These are phyloP conservation scores for Phodopus roborovskii DNA, from an alignment of 2,113 vertebrate species.

Conservation along the genomic window DNA sequence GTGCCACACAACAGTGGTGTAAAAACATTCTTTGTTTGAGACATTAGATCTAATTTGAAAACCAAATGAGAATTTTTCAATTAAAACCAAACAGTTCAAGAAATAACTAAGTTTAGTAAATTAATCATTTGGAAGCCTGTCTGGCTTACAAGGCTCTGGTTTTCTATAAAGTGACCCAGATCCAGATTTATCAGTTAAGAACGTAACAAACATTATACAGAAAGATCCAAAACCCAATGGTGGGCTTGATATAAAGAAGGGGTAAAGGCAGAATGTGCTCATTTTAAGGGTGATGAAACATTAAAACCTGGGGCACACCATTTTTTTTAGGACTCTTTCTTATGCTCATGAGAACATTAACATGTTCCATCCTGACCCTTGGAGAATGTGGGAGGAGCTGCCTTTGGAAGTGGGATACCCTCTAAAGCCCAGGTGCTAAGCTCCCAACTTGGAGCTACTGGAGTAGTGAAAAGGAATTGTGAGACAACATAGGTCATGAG, in stretches of 20 bases:
- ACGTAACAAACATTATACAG: not conserved
- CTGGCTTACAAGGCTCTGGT: constrained; percentile 13
- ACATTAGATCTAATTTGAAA: constrained; percentile 23
- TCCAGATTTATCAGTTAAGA: not conserved
- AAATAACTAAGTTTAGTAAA: constrained; percentile 8
- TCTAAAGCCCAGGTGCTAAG: not conserved
- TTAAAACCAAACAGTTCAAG: not conserved
- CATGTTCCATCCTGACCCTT: too few species aligned
- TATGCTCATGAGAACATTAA: not conserved
- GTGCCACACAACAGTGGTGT: not conserved
- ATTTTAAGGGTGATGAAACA: not conserved
- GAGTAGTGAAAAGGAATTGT: not conserved
- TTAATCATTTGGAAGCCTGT: not conserved
- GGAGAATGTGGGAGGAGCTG: too few species aligned
- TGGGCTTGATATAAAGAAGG: not conserved
- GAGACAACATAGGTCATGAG: not conserved
- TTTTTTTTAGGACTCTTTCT: too few species aligned
- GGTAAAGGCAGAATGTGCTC: not conserved
- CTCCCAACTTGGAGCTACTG: not conserved
- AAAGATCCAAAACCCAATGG: not conserved
- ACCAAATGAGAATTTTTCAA: not conserved
- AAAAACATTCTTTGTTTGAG: constrained; percentile 8
- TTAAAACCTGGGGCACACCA: not conserved
- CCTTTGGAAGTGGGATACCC: too few species aligned
- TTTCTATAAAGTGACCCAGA: not conserved